phyloP scores from a whole-genome alignment of 2,888 invertebrate genomes.

The Cantharis rustica region DNA sequence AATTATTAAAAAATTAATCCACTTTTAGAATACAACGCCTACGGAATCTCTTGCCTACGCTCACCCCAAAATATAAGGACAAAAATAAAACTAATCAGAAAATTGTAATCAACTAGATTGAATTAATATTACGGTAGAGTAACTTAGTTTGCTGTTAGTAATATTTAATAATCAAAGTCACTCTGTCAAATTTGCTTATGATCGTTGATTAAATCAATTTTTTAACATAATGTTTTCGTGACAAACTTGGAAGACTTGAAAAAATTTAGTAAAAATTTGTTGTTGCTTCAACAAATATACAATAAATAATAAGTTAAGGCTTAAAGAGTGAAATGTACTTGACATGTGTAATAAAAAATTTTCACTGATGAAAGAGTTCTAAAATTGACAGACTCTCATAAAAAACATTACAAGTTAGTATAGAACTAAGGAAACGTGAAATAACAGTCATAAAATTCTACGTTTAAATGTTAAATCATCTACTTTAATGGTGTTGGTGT shows the following conservation, averaged over 20 bases:
- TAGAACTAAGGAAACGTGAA: neutral
- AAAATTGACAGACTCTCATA: neutral
- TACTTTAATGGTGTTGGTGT: neutral
- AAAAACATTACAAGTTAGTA: neutral
- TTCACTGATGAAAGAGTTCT: neutral
- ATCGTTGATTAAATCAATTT: neutral
- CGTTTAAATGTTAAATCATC: neutral
- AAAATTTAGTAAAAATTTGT: neutral
- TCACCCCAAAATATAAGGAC: neutral
- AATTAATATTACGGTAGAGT: neutral
- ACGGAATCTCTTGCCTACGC: neutral
- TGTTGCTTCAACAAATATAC: neutral
- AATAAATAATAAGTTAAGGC: neutral
- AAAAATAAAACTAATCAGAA: neutral
- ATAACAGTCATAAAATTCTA: neutral
- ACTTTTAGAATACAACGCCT: neutral
- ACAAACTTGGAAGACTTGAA: too few species aligned
- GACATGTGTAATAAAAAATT: neutral
- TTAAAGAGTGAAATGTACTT: neutral
- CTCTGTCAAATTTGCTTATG: neutral
- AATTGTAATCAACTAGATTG: neutral
- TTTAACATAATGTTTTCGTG: too few species aligned
- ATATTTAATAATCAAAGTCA: neutral
- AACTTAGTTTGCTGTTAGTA: neutral
- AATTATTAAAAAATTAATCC: neutral